These are phyloP conservation scores for rat (Rattus norvegicus) DNA, from an alignment of 2,113 vertebrate species.

Conservation along the genomic window DNA sequence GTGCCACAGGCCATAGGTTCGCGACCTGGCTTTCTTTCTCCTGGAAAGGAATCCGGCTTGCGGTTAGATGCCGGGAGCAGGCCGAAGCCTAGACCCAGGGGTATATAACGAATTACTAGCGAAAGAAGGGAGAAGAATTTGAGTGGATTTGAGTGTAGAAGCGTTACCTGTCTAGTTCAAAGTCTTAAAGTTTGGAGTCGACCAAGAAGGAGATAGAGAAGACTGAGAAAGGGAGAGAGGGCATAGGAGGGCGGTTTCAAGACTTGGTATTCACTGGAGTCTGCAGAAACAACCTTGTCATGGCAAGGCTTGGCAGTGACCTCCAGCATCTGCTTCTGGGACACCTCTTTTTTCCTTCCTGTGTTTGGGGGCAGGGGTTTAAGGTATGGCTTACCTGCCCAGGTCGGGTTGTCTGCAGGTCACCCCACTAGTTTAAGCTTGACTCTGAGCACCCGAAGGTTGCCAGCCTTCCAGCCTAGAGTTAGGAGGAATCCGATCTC, in stretches of 20 bases:
- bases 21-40: conserved; percentile 20
- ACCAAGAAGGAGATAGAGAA: neutral
- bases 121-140: neutral
- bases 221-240: neutral
- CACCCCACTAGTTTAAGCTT: neutral
- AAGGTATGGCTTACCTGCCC: neutral
- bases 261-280: neutral
- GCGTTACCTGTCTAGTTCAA: neutral
- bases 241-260: neutral
- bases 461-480: neutral
- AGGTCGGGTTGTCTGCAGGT: neutral
- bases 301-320: neutral
- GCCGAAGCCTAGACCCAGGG: neutral
- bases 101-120: neutral
- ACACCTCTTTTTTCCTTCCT: neutral
- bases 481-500: neutral
- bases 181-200: conserved; percentile 54
- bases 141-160: neutral
- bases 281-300: neutral
- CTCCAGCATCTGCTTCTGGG: neutral
- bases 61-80: conserved; percentile 13
- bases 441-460: neutral
- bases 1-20: neutral
- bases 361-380: neutral
- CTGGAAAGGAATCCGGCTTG: neutral